phyloP scores from a whole-genome alignment of 2,797 vertebrate species.

The Propithecus perrieri region DNA sequence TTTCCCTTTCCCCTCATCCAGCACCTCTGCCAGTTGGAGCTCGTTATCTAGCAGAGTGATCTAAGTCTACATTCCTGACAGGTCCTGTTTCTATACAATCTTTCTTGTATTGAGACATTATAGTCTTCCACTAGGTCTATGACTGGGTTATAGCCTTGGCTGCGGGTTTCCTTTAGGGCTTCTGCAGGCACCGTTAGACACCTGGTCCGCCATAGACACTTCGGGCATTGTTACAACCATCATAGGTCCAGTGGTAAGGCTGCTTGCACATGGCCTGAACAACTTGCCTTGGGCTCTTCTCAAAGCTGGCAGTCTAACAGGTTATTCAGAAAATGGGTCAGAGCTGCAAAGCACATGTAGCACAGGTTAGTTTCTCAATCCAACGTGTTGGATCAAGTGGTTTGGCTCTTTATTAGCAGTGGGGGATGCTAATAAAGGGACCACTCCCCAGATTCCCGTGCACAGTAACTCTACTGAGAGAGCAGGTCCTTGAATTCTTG shows the following conservation, averaged over 20 bases:
- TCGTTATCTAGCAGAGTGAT: not conserved
- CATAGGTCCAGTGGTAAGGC: not conserved
- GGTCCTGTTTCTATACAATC: not conserved
- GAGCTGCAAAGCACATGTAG: not conserved
- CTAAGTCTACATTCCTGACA: not conserved
- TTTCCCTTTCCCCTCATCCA: no score
- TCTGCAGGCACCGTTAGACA: not conserved
- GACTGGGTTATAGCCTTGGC: not conserved
- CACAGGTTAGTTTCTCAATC: not conserved
- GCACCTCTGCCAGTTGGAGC: not conserved
- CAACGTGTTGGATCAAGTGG: not conserved
- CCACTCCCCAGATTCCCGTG: no score
- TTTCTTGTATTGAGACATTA: not conserved
- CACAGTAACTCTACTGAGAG: not conserved
- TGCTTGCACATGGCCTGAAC: not conserved
- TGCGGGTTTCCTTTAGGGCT: not conserved
- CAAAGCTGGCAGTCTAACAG: not conserved
- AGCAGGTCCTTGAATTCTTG: not conserved
- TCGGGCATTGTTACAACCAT: not conserved
- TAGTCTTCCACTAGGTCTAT: not conserved
- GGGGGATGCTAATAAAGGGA: not conserved
- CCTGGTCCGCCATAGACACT: not conserved
- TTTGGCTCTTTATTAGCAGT: not conserved
- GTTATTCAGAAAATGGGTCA: not conserved
- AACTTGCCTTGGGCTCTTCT: not conserved